Percentiles rank a stretch among this genome's conserved stretches.
phyloP scores from a whole-genome alignment of 2,888 invertebrate species.

The Andricus quercusramuli region DNA sequence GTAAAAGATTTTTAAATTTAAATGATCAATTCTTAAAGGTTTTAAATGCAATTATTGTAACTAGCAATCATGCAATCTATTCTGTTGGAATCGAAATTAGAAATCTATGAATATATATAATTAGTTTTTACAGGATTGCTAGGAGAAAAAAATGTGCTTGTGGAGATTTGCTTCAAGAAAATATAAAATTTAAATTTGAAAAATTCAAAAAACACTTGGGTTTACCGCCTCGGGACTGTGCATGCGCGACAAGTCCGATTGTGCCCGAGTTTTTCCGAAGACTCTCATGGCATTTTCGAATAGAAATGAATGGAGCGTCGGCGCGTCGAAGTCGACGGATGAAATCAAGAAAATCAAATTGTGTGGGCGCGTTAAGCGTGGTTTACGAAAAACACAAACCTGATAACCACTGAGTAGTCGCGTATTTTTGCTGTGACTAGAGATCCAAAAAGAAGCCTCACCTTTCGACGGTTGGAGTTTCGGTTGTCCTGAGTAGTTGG shows the following conservation, averaged over 20 bases:
- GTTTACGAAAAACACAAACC: conserved; percentile 4
- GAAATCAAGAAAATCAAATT: conserved; percentile 26
- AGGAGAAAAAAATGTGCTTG: no score
- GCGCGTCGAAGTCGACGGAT: conserved; percentile 17
- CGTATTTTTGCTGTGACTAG: not conserved
- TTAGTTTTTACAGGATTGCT: no score
- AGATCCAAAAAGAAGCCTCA: not conserved
- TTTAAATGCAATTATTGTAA: no score
- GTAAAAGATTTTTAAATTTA: no score
- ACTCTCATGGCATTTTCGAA: not conserved
- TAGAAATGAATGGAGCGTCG: conserved; percentile 15
- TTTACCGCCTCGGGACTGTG: conserved; percentile 38
- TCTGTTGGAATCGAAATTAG: no score
- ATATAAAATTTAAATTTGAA: not conserved
- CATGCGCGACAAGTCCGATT: conserved; percentile 40
- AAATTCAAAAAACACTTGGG: not conserved
- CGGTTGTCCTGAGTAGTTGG: not conserved
- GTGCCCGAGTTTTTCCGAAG: not conserved
- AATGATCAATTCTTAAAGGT: no score
- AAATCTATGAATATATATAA: no score
- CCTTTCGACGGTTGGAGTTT: not conserved
- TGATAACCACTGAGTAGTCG: not conserved
- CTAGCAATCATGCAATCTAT: no score
- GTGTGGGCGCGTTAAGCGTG: conserved; percentile 29
- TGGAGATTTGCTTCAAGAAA: no score